Conservation (phyloP, 2,113 vertebrate species). For the Lynx canadensis region DNA sequence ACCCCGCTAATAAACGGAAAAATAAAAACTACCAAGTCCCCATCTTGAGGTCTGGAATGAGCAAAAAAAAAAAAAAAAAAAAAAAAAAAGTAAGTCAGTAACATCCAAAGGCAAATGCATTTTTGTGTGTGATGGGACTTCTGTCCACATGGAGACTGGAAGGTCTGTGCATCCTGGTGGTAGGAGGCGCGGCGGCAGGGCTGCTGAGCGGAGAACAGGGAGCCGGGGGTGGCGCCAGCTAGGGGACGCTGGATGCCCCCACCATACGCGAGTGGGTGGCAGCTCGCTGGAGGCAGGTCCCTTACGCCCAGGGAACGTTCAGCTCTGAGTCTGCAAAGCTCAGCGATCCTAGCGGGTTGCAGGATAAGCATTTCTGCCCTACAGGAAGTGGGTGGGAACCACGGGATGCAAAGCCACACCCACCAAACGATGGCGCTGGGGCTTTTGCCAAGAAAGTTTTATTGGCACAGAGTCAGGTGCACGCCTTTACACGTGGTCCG, state of each 20-base stretch:
- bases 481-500: not conserved
- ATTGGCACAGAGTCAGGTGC: not conserved
- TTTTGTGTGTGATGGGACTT: not conserved
- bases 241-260: not conserved
- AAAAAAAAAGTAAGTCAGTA: not conserved
- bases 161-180: no score
- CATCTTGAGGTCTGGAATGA: no score
- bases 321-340: no score
- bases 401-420: no score
- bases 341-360: not conserved
- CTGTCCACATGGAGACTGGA: not conserved
- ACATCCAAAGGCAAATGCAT: not conserved
- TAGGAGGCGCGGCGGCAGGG: not conserved
- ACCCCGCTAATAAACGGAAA: not conserved
- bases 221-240: not conserved
- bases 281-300: not conserved
- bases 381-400: not conserved
- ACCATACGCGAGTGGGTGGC: no score
- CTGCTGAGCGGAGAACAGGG: not conserved
- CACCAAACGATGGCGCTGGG: not conserved
- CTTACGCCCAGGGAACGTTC: not conserved
- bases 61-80: rapidly evolving
- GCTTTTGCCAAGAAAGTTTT: not conserved
- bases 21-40: not conserved
- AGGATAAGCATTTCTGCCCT: not conserved